These are phyloP conservation scores for Asobara japonica DNA, from an alignment of 1,140 invertebrate genomes.

Conservation along the genomic window DNA sequence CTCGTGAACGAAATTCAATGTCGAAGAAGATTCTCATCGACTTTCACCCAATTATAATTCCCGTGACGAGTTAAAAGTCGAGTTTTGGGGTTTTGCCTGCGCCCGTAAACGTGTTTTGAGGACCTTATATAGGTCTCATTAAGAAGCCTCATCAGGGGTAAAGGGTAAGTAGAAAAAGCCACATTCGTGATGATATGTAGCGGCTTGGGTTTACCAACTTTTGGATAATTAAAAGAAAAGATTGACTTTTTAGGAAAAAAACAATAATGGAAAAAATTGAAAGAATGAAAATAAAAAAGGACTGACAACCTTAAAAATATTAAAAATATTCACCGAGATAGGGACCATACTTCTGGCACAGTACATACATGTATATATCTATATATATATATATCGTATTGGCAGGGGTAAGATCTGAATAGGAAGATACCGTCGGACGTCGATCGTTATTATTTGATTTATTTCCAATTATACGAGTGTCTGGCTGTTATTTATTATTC, in stretches of 20 bases:
- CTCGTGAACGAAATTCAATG: background rate
- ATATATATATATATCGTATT: no score
- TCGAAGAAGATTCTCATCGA: slow-evolving; percentile 3
- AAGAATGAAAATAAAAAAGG: no score
- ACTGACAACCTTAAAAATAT: no score
- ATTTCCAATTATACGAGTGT: slow-evolving; percentile 55
- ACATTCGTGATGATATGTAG: background rate
- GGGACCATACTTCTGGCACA: no score
- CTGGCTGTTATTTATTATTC: slow-evolving; percentile 19
- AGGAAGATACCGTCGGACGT: slow-evolving; percentile 42
- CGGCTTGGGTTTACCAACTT: no score
- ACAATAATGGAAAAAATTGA: no score
- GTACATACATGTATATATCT: no score
- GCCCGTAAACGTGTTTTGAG: slow-evolving; percentile 5
- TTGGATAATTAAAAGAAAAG: no score
- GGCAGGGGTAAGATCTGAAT: slow-evolving; percentile 1
- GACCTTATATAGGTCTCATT: slow-evolving; percentile 7
- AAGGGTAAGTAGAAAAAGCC: background rate
- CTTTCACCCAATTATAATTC: slow-evolving; percentile 12
- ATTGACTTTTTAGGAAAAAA: slow-evolving; percentile 2
- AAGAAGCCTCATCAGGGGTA: background rate
- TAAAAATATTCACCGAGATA: no score
- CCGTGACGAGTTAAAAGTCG: slow-evolving; percentile 3
- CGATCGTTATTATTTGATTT: slow-evolving; percentile 62
- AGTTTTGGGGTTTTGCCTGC: background rate